These are phyloP conservation scores for Mobula hypostoma DNA, from an alignment of 2,113 vertebrate species.

Conservation along the genomic window DNA sequence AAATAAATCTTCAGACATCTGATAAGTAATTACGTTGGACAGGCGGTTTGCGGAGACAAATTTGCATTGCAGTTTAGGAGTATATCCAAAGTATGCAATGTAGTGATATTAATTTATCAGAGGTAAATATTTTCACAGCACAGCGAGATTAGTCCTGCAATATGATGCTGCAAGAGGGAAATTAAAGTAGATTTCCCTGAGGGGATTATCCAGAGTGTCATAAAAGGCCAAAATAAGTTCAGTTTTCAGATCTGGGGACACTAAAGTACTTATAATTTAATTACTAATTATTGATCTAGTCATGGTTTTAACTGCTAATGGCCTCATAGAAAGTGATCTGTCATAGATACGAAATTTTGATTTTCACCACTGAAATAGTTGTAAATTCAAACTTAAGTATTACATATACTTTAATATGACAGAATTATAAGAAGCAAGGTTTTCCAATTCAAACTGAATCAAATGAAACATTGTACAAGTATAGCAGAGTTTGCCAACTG, in stretches of 20 bases:
- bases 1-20: background rate
- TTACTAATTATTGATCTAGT: background rate
- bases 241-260: background rate
- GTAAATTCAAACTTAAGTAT: background rate
- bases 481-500: background rate
- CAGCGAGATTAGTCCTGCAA: background rate
- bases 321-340: background rate
- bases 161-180: background rate
- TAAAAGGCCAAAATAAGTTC: background rate
- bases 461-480: background rate
- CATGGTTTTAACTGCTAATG: background rate
- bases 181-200: background rate
- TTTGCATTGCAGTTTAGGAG: background rate
- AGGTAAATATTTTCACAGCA: constrained; percentile 7
- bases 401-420: too few species aligned
- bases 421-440: background rate
- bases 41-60: background rate
- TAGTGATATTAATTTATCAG: background rate
- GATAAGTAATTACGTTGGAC: background rate
- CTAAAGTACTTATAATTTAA: background rate
- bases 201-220: background rate
- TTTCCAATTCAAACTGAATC: background rate
- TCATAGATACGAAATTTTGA: background rate
- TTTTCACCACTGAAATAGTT: background rate
- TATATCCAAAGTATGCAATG: background rate